A percentile compares a stretch with the other conserved stretches of the same genome.
These are phyloP conservation scores for Sarotherodon lohbergeri DNA, from an alignment of 2,113 vertebrate species.

Conservation along the genomic window DNA sequence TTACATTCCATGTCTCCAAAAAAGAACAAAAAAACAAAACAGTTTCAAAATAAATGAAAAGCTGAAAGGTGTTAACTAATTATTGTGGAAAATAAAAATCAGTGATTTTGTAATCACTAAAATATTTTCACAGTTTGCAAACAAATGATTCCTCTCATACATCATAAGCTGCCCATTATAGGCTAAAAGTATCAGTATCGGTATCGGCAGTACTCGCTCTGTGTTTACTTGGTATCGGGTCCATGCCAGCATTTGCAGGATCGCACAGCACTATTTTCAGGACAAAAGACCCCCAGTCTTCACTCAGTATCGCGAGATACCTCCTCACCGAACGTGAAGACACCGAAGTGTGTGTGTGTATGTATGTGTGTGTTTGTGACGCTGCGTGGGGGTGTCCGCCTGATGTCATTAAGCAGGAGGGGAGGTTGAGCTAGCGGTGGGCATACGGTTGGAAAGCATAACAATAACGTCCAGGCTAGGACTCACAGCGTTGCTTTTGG, in stretches of 20 bases:
- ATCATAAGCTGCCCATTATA: neutral
- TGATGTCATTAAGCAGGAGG: slow-evolving; percentile 64
- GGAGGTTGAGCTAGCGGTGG: slow-evolving; percentile 48
- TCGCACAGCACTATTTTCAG: neutral
- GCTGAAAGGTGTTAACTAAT: neutral
- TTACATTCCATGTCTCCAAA: neutral
- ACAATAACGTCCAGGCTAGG: slow-evolving; percentile 25
- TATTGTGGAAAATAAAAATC: neutral
- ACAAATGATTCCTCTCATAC: neutral
- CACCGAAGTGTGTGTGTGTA: neutral
- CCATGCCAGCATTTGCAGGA: neutral
- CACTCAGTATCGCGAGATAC: slow-evolving; percentile 64
- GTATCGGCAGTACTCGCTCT: neutral
- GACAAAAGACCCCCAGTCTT: neutral
- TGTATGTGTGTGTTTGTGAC: neutral
- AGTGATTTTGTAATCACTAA: neutral
- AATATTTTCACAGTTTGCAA: neutral
- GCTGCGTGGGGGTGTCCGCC: slow-evolving; percentile 56
- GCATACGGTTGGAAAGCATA: slow-evolving; percentile 32
- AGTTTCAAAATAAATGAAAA: neutral
- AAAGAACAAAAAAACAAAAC: neutral
- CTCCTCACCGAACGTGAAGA: slow-evolving; percentile 23
- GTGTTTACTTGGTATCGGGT: neutral
- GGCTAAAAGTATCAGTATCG: neutral
- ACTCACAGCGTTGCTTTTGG: neutral